These are phyloP conservation scores for Seriola aureovittata DNA, from an alignment of 2,113 vertebrate species.

Conservation along the genomic window DNA sequence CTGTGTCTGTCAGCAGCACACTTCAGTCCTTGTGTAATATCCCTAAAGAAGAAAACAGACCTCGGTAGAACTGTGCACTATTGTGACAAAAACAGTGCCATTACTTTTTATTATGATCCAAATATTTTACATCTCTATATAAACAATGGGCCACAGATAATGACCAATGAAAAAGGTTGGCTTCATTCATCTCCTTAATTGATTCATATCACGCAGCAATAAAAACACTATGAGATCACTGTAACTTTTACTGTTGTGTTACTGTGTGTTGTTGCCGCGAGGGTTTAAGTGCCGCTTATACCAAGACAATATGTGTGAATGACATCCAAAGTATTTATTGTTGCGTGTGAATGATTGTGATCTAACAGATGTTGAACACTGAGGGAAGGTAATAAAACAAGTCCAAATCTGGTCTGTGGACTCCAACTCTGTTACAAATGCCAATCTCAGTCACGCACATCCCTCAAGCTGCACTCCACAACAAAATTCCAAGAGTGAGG, in stretches of 20 bases:
- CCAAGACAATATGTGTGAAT: slow-evolving; percentile 48
- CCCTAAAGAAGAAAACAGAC: not conserved
- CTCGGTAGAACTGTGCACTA: no score
- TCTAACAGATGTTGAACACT: slow-evolving; percentile 76
- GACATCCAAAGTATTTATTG: slow-evolving; percentile 61
- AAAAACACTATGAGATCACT: not conserved
- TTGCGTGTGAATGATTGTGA: slow-evolving; percentile 64
- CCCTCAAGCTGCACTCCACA: slow-evolving; percentile 40
- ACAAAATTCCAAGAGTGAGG: not conserved
- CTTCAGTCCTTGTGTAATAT: not conserved
- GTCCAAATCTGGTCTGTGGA: slow-evolving; percentile 67
- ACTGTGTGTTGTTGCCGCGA: slow-evolving; percentile 5
- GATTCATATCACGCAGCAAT: not conserved
- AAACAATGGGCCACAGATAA: not conserved
- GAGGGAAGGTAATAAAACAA: slow-evolving; percentile 74
- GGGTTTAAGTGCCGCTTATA: not conserved
- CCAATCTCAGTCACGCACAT: slow-evolving; percentile 79
- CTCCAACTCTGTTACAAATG: slow-evolving; percentile 51
- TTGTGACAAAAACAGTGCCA: no score
- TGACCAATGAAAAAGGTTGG: not conserved
- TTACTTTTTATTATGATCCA: not conserved
- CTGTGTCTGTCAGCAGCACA: not conserved
- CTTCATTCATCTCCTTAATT: not conserved
- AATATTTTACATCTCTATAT: not conserved
- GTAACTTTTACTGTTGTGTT: not conserved